Conservation (phyloP, 1,140 invertebrate genomes). For the Olivierus martensii region DNA sequence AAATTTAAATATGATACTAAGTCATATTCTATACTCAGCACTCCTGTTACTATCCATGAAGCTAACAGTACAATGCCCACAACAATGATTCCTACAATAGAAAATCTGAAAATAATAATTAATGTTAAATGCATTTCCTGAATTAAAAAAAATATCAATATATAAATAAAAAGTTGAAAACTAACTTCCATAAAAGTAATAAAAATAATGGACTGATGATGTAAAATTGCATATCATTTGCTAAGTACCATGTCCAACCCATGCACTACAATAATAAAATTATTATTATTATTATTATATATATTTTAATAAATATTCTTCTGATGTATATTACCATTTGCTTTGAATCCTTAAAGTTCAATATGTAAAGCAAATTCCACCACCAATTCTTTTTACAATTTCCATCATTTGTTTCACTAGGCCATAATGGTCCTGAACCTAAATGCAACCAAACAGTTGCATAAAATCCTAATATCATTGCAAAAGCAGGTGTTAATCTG, state of each 20-base stretch:
- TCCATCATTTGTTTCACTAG: conserved; percentile 4
- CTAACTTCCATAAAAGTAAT: conserved; percentile 20
- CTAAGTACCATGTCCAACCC: conserved; percentile 29
- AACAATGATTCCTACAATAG: too few relatives aligned
- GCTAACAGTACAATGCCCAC: too few relatives aligned
- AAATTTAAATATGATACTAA: too few relatives aligned
- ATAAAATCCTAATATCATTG: conserved; percentile 19
- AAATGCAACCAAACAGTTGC: conserved; percentile 18
- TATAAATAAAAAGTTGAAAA: too few relatives aligned
- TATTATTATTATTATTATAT: background rate
- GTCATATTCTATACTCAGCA: too few relatives aligned
- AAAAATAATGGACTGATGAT: conserved; percentile 26
- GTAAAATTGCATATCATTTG: conserved; percentile 31
- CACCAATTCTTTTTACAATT: conserved; percentile 25
- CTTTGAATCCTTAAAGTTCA: conserved; percentile 19
- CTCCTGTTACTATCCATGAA: too few relatives aligned
- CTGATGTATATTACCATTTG: conserved; percentile 15
- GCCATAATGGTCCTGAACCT: conserved; percentile 21
- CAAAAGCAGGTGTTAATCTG: conserved; percentile 21
- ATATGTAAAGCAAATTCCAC: conserved; percentile 24
- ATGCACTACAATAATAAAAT: conserved; percentile 8
- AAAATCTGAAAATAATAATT: too few relatives aligned
- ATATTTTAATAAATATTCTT: conserved; percentile 12
- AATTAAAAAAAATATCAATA: too few relatives aligned
- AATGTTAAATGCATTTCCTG: too few relatives aligned